Evolutionary conservation across 2,888 invertebrate genomes (phyloP).

Genomic region (Rapana venosa): DNA sequence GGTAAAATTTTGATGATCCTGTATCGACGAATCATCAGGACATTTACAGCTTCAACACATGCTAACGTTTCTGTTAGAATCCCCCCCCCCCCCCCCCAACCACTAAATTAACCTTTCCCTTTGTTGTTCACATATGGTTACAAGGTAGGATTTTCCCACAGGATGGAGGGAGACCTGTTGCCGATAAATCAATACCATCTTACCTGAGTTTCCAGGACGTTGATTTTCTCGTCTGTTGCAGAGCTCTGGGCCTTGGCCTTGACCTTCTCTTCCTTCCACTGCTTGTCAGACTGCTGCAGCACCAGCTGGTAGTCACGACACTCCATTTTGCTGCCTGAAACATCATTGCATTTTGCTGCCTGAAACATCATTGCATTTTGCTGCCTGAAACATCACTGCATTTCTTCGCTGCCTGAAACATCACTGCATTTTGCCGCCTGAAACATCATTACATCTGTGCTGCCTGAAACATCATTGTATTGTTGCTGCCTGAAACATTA

Average conservation of each 20-base stretch:
- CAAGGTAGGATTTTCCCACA: too few relatives aligned
- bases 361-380: conserved; percentile 51
- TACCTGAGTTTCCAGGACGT: conserved; percentile 49
- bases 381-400: conserved; percentile 49
- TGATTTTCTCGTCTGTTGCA: conserved; percentile 43
- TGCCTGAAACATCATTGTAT: background rate
- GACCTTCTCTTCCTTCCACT: conserved; percentile 57
- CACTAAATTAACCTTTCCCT: too few relatives aligned
- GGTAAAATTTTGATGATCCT: too few relatives aligned
- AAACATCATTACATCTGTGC: background rate
- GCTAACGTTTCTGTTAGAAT: too few relatives aligned
- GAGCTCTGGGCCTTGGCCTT: conserved; percentile 47
- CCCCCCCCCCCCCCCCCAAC: too few relatives aligned
- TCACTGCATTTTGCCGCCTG: too few relatives aligned
- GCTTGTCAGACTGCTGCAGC: conserved; percentile 59
- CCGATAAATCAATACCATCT: background rate
- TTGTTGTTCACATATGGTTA: too few relatives aligned
- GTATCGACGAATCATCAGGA: too few relatives aligned
- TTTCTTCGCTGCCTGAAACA: conserved; percentile 52
- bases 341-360: too few relatives aligned
- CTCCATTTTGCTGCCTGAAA: conserved; percentile 58
- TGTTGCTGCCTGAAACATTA: background rate
- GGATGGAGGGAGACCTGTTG: background rate
- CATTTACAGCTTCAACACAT: too few relatives aligned
- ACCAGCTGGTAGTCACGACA: conserved; percentile 58